Percentiles rank a stretch among this genome's conserved stretches.
Conservation (phyloP, 2,113 vertebrate genomes). For the Epinephelus lanceolatus region DNA sequence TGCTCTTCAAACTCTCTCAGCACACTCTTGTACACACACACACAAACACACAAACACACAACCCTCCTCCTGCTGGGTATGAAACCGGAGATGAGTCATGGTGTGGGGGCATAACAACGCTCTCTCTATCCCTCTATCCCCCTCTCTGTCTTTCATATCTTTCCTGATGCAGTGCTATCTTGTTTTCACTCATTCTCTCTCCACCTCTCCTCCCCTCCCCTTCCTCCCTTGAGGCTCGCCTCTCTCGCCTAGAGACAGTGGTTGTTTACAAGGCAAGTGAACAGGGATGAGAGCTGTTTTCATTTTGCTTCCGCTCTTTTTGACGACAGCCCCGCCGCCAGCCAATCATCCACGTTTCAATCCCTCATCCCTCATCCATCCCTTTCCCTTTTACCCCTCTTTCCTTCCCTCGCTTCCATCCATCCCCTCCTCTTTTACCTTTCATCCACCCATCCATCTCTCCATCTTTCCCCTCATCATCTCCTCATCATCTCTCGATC, state of each 20-base stretch:
- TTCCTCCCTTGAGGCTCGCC: constrained; percentile 14
- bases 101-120: constrained; percentile 72
- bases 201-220: background rate
- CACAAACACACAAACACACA: constrained; percentile 32
- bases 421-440: background rate
- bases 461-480: background rate
- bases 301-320: constrained; percentile 44
- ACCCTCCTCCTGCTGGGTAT: constrained; percentile 56
- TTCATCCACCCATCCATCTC: background rate
- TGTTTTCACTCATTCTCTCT: constrained; percentile 46
- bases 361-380: constrained; percentile 16
- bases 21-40: constrained; percentile 2
- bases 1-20: constrained; percentile 14
- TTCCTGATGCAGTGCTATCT: constrained; percentile 59
- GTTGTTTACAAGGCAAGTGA: constrained; percentile 66
- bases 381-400: background rate
- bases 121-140: constrained; percentile 39
- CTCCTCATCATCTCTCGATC: background rate
- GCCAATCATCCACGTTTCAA: constrained; percentile 30
- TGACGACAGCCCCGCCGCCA: constrained; percentile 19
- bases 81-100: constrained; percentile 80
- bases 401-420: background rate
- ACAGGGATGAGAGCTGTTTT: constrained; percentile 45
- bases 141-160: constrained; percentile 52
- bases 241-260: constrained; percentile 54